These are phyloP conservation scores for Brachylomia viminalis DNA, from an alignment of 2,888 invertebrate genomes.

Conservation along the genomic window DNA sequence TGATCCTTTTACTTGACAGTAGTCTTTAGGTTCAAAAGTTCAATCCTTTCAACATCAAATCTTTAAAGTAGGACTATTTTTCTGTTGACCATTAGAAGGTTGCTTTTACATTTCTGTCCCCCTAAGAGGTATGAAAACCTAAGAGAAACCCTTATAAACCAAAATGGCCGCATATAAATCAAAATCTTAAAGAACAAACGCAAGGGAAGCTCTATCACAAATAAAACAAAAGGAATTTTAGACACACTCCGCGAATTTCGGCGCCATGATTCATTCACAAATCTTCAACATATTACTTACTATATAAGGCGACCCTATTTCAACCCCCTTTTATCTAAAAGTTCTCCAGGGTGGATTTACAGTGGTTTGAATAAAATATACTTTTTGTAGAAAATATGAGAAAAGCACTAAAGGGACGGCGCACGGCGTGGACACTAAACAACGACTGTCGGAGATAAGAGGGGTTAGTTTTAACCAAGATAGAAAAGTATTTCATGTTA, in stretches of 20 bases:
- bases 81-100: background rate
- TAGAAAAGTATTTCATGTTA: background rate
- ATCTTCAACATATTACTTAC: constrained; percentile 48
- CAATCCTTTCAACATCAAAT: no score
- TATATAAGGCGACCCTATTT: constrained; percentile 34
- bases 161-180: constrained; percentile 27
- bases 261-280: constrained; percentile 52
- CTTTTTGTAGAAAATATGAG: constrained; percentile 46
- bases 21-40: no score
- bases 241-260: constrained; percentile 22
- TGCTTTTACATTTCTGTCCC: background rate
- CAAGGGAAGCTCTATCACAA: constrained; percentile 2
- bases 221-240: constrained; percentile 46
- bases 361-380: constrained; percentile 45
- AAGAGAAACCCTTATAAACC: background rate
- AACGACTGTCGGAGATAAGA: constrained; percentile 13
- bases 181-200: constrained; percentile 23
- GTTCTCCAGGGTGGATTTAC: constrained; percentile 50
- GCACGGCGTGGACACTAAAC: background rate
- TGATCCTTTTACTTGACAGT: no score
- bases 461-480: background rate
- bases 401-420: constrained; percentile 4
- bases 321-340: constrained; percentile 36
- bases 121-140: background rate
- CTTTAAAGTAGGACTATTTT: background rate